Percentiles rank a stretch among this genome's conserved stretches.
These are phyloP conservation scores for Cynopterus brachyotis DNA, from an alignment of 2,113 vertebrate species.

Conservation along the genomic window DNA sequence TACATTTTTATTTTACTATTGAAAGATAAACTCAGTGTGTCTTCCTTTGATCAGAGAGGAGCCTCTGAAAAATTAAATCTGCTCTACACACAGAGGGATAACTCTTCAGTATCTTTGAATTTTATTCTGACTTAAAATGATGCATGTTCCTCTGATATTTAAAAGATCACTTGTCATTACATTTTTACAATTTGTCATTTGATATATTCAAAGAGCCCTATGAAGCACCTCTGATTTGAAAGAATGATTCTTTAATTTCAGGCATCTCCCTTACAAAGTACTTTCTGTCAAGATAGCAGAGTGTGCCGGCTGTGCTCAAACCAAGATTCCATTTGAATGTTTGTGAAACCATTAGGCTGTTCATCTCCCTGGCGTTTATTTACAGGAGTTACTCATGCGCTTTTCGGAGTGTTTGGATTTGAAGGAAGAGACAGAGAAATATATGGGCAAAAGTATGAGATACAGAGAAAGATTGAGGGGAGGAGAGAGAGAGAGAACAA, in stretches of 20 bases:
- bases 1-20: neutral
- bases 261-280: neutral
- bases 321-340: neutral
- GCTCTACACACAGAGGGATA: neutral
- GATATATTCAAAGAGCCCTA: constrained; percentile 22
- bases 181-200: constrained; percentile 34
- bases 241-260: constrained; percentile 17
- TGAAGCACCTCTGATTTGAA: constrained; percentile 18
- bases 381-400: neutral
- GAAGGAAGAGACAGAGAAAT: neutral
- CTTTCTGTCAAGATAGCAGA: neutral
- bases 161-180: constrained; percentile 42
- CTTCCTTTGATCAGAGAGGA: constrained; percentile 47
- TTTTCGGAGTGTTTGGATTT: neutral
- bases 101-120: constrained; percentile 53
- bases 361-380: neutral
- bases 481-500: neutral
- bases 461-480: neutral
- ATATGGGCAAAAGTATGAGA: neutral
- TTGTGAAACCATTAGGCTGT: neutral
- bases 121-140: neutral
- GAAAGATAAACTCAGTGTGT: neutral
- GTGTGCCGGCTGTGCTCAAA: neutral
- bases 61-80: constrained; percentile 46
- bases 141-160: constrained; percentile 43